Evolutionary conservation across 2,797 vertebrate genomes (phyloP).

Genomic region (Steatocranus sp.): DNA sequence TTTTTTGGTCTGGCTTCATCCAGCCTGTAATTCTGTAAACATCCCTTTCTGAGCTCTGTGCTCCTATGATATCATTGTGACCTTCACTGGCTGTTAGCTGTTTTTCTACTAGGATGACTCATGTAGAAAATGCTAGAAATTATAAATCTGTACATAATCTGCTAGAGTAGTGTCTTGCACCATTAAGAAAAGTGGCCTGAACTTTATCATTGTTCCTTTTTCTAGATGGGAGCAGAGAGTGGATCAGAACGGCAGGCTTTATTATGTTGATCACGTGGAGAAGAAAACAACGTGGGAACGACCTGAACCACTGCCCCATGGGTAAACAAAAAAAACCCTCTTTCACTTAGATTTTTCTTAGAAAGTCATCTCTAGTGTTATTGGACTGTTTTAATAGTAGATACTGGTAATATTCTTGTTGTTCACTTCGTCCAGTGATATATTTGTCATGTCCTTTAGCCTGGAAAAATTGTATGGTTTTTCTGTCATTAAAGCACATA

Average conservation of each 20-base stretch:
- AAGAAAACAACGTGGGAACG: conserved; percentile 98
- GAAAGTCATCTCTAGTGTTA: neutral
- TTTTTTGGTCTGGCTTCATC: neutral
- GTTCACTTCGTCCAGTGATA: neutral
- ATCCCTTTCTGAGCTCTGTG: neutral
- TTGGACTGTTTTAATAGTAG: neutral
- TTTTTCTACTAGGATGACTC: neutral
- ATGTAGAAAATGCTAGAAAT: neutral
- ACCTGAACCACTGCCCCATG: conserved; percentile 91
- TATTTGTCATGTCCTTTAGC: neutral
- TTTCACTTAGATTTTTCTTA: neutral
- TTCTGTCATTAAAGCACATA: neutral
- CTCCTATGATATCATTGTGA: neutral
- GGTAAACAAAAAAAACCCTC: conserved; percentile 70
- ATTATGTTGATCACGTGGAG: conserved; percentile 97
- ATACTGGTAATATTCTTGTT: neutral
- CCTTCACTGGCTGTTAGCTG: neutral
- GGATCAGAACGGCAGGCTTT: conserved; percentile 89
- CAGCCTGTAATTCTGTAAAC: neutral
- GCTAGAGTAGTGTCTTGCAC: neutral
- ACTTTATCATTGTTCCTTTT: neutral
- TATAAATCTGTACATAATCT: neutral
- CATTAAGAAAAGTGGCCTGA: neutral
- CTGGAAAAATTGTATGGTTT: neutral
- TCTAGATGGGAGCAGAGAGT: conserved; percentile 95